These are phyloP conservation scores for Drosophila multiciliata DNA, from an alignment of 2,888 invertebrate species.

Conservation along the genomic window DNA sequence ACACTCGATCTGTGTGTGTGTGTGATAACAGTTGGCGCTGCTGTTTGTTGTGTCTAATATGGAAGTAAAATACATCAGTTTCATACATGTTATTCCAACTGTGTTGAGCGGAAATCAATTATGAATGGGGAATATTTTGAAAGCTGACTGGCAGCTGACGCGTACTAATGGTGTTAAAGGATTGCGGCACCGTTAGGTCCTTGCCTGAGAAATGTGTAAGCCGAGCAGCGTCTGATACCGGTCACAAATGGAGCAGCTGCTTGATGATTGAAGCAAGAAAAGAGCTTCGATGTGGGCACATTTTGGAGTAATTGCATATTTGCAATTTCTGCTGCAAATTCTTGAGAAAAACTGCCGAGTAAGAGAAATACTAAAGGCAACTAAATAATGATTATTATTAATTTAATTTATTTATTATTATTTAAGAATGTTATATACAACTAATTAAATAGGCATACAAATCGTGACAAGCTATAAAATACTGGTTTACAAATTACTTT, in stretches of 20 bases:
- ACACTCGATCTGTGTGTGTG: conserved; percentile 11
- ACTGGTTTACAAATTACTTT: not conserved
- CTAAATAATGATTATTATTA: not conserved
- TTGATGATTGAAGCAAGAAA: conserved; percentile 11
- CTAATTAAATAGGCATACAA: not conserved
- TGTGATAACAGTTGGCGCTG: conserved; percentile 62
- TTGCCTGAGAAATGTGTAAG: not conserved
- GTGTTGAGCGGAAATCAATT: conserved; percentile 66
- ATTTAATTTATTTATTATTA: too few species aligned
- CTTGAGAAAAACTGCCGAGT: too few species aligned
- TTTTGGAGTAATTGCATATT: conserved; percentile 8
- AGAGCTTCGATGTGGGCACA: not conserved
- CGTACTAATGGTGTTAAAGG: conserved; percentile 53
- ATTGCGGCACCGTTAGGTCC: conserved; percentile 65
- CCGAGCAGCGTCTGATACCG: conserved; percentile 21
- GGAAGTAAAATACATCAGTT: conserved; percentile 28
- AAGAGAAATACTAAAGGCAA: too few species aligned
- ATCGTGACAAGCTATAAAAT: conserved; percentile 6
- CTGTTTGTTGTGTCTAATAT: conserved; percentile 41
- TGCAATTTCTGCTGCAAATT: not conserved
- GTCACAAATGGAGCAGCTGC: conserved; percentile 40
- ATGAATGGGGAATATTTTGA: conserved; percentile 52
- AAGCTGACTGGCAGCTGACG: conserved; percentile 58
- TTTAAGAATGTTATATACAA: not conserved
- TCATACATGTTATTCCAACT: conserved; percentile 15